A percentile compares a stretch with the other conserved stretches of the same genome.
phyloP scores from a whole-genome alignment of 1,140 invertebrate species.

The Drosophila sucinea region DNA sequence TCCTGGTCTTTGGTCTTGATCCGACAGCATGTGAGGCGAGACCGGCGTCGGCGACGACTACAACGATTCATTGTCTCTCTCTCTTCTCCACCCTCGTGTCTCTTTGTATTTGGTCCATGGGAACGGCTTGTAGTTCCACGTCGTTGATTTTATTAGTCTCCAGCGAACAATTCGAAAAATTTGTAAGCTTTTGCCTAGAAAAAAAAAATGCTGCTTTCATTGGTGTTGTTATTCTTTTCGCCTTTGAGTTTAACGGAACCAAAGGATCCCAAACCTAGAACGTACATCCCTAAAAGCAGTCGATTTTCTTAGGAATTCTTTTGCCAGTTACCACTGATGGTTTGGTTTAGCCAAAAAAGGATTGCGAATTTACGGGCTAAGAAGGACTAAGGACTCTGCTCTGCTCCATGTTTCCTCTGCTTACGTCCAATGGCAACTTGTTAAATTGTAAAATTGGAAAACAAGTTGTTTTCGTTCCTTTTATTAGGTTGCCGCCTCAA shows the following conservation, averaged over 20 bases:
- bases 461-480: conserved; percentile 82
- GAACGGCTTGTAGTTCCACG: conserved; percentile 82
- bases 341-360: conserved; percentile 54
- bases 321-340: conserved; percentile 43
- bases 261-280: conserved; percentile 49
- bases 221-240: conserved; percentile 34
- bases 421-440: conserved; percentile 77
- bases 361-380: conserved; percentile 22
- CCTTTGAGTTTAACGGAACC: conserved; percentile 57
- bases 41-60: conserved; percentile 36
- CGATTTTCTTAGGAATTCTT: conserved; percentile 78
- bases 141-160: conserved; percentile 83
- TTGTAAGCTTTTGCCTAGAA: conserved; percentile 74
- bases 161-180: conserved; percentile 83
- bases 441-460: conserved; percentile 83
- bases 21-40: conserved; percentile 35
- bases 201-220: conserved; percentile 63
- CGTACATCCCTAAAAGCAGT: conserved; percentile 58
- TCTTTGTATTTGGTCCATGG: conserved; percentile 59
- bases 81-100: conserved; percentile 4
- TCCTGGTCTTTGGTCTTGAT: conserved; percentile 32
- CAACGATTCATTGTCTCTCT: conserved; percentile 73
- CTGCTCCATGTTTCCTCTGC: conserved; percentile 27
- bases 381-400: conserved; percentile 58
- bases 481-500: conserved; percentile 80